Conservation (phyloP, 2,797 vertebrate genomes). For the Gobionotothen gibberifrons region DNA sequence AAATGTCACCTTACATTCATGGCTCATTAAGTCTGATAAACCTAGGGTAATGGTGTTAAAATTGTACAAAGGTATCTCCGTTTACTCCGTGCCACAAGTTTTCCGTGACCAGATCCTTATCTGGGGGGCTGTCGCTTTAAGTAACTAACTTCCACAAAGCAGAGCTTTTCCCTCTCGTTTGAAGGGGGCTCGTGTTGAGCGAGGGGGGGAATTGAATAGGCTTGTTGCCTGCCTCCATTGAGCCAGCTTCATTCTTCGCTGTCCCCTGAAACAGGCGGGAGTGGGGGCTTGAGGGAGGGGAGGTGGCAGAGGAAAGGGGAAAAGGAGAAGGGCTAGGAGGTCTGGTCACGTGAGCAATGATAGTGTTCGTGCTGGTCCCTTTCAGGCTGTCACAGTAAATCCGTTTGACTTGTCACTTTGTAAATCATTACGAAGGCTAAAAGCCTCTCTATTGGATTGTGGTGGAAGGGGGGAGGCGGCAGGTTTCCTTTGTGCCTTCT, state of each 20-base stretch:
- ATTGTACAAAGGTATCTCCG: slow-evolving; percentile 69
- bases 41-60: slow-evolving; percentile 63
- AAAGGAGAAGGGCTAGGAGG: slow-evolving; percentile 57
- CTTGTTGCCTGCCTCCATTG: slow-evolving; percentile 73
- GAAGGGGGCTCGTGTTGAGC: slow-evolving; percentile 76
- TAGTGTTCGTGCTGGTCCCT: slow-evolving; percentile 89
- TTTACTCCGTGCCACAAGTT: slow-evolving; percentile 67
- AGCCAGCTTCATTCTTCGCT: slow-evolving; percentile 72
- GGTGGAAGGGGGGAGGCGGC: slow-evolving; percentile 70
- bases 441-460: slow-evolving; percentile 92
- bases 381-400: slow-evolving; percentile 91
- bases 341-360: slow-evolving; percentile 80
- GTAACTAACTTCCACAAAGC: slow-evolving; percentile 79
- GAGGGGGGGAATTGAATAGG: slow-evolving; percentile 67
- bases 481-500: slow-evolving; percentile 80
- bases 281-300: slow-evolving; percentile 17
- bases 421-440: slow-evolving; percentile 96
- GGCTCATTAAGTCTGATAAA: slow-evolving; percentile 74
- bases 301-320: slow-evolving; percentile 40
- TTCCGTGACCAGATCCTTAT: slow-evolving; percentile 75
- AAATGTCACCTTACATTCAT: slow-evolving; percentile 55
- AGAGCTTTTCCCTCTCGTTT: slow-evolving; percentile 71
- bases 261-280: slow-evolving; percentile 58
- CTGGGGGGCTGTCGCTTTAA: slow-evolving; percentile 77
- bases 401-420: slow-evolving; percentile 94